Evolutionary conservation across 2,888 invertebrate species (phyloP), one percentile per base, ranked within the genome.

Genomic region (Zygothrica quintamaculata): DNA sequence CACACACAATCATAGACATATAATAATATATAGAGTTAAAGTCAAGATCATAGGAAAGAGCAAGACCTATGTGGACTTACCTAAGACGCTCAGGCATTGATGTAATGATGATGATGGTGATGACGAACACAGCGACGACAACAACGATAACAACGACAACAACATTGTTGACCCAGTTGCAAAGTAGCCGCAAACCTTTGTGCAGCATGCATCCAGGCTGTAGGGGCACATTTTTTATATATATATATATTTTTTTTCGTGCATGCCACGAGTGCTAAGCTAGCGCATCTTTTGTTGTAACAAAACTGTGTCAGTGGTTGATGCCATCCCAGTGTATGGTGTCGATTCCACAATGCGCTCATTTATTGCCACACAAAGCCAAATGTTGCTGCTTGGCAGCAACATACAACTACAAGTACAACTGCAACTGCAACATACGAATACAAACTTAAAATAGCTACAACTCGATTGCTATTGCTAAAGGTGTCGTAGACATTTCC

Each of bases 141-240:
- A 68, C 53, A 50, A 59, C 37, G 5, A 29, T 8, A 5, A n/a
- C 29, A 29, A 3, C 29, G n/a, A 3, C 29, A 5, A 29, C 29
- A 29, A 29, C 29, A 39, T 26, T 26, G 40, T 40, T 76, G 86
- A 86, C 79, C 79, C 59, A 79, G 77, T 86, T 79, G 59, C 71
- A 59, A 56, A 56, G 52, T 69, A 50, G 72, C 75, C 75, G 64
- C 75, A 74, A 72, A 74, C 71, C 70, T 72, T 74, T 74, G 71
- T 56, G 56, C 48, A 37, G 48, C 62, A 46, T 36, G 57, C 71
- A 53, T 22, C 59, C 68, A 74, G 69, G 53, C 76, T 51, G 66
- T 43, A 29, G 9, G 62, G 48, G 22, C n/a, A n/a, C n/a, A 18
- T 15, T 25, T 16, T 15, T 15, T 22, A 3, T 25, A 36, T 43